These are phyloP conservation scores for Pyrrhia umbra DNA, from an alignment of 2,888 invertebrate species.

Conservation along the genomic window DNA sequence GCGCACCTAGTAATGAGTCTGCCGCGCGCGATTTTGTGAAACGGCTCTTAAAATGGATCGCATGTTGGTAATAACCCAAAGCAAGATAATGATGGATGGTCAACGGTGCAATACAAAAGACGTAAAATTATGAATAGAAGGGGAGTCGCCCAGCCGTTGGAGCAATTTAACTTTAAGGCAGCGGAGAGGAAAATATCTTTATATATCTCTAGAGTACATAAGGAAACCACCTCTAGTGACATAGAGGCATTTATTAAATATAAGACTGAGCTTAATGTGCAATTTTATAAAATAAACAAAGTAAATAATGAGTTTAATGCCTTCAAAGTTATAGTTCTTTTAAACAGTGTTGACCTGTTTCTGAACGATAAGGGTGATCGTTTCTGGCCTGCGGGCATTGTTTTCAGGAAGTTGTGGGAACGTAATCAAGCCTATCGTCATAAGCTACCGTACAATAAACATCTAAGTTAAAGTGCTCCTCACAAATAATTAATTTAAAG, in stretches of 20 bases:
- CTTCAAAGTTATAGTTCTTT: constrained; percentile 7
- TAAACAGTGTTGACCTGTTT: constrained; percentile 4
- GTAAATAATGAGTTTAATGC: constrained; percentile 2
- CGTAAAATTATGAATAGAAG: constrained; percentile 4
- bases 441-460: too few relatives aligned
- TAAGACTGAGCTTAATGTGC: not conserved
- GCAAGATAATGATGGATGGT: too few relatives aligned
- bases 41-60: not conserved
- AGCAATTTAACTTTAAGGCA: constrained; percentile 12
- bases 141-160: constrained; percentile 6
- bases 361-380: constrained; percentile 11
- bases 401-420: constrained; percentile 9
- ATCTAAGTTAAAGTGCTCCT: too few relatives aligned
- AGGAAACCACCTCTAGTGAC: constrained; percentile 1
- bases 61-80: too few relatives aligned
- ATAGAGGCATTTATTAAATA: constrained; percentile 12
- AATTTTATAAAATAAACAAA: constrained; percentile 4
- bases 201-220: constrained; percentile 10
- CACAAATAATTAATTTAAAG: too few relatives aligned
- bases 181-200: constrained; percentile 4
- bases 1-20: too few relatives aligned
- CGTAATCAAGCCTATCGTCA: not conserved
- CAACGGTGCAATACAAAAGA: not conserved
- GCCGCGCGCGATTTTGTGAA: too few relatives aligned
- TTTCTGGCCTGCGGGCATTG: constrained; percentile 11